Evolutionary conservation across 1,140 invertebrate genomes (phyloP), one percentile per base, ranked within the genome.

Genomic region (Branchinecta lindahli): DNA sequence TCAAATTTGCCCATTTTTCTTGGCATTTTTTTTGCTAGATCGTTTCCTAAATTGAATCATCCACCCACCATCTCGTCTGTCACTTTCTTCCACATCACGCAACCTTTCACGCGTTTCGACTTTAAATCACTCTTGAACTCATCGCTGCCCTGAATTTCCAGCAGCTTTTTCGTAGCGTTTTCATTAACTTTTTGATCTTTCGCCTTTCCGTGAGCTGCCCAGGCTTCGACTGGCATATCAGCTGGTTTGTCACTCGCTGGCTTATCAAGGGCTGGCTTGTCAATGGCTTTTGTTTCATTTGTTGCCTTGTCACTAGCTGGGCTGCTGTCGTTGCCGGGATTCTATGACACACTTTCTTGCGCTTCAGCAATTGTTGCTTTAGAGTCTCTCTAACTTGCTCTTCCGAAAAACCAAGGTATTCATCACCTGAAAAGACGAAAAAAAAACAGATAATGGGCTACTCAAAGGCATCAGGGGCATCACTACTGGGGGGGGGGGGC

Each of bases 1-100:
- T 9, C 47, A 52, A n/a, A 52, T 52, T 52, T n/a, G n/a, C 9
- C 47, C 47, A 52, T 52, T 52, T 52, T 9, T 52, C 47, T 9
- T 52, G 47, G 47, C 47, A 52, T 52, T 52, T 52, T 52, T 52
- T 52, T n/a, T n/a, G n/a, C 47, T n/a, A n/a, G 47, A n/a, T 52
- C 47, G 47, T 9, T 52, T 52, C 47, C 47, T 52, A 52, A 52
- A 52, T 52, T 52, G 47, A 52, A 52, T 9, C 47, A 9, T 52
- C 47, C 47, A 52, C 47, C 9, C 47, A 9, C 47, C 47, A 52
- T 52, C n/a, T 52, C 47, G 47, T 52, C 47, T 9, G 47, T n/a
- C 47, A 52, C 47, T 52, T 52, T 52, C n/a, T n/a, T 52, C 47
- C 47, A 52, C n/a, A 52, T 9, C 47, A 52, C n/a, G n/a, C 47